A percentile compares a stretch with the other conserved stretches of the same genome.
Conservation (phyloP, 2,113 vertebrate species). For the Mustela lutreola region DNA sequence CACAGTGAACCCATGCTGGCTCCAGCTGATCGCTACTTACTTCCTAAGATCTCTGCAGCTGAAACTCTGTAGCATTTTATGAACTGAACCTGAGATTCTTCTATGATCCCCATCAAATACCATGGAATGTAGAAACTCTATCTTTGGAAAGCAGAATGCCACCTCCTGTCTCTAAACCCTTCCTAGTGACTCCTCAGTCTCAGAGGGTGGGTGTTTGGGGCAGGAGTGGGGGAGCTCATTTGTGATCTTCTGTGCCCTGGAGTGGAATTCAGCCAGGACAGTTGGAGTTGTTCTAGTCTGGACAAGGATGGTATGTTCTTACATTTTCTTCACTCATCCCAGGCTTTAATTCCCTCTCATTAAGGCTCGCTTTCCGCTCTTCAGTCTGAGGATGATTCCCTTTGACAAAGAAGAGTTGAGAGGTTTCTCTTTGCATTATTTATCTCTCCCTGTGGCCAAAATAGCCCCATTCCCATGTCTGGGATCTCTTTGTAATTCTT, state of each 20-base stretch:
- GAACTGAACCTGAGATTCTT: neutral
- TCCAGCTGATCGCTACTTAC: neutral
- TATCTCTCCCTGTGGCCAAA: slow-evolving; percentile 54
- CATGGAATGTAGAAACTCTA: neutral
- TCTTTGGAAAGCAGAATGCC: neutral
- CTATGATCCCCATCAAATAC: neutral
- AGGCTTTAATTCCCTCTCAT: neutral
- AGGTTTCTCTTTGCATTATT: slow-evolving; percentile 66
- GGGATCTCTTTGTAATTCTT: slow-evolving; percentile 60
- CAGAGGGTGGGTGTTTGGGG: rapidly evolving
- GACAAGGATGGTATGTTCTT: neutral
- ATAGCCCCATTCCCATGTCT: slow-evolving; percentile 33
- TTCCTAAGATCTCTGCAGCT: neutral
- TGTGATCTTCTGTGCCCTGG: neutral
- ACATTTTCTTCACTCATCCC: neutral
- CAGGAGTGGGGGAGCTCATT: neutral
- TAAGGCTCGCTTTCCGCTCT: neutral
- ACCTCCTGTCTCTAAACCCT: neutral
- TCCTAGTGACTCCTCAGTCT: neutral
- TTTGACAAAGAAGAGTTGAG: slow-evolving; percentile 55
- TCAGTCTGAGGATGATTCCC: slow-evolving; percentile 19
- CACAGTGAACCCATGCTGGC: neutral
- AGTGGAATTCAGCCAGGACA: neutral
- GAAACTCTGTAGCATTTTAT: neutral
- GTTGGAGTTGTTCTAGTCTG: neutral